Base-by-base conservation (phyloP, 2,888 invertebrate species). In the Heterodera filipjevi region DNA sequence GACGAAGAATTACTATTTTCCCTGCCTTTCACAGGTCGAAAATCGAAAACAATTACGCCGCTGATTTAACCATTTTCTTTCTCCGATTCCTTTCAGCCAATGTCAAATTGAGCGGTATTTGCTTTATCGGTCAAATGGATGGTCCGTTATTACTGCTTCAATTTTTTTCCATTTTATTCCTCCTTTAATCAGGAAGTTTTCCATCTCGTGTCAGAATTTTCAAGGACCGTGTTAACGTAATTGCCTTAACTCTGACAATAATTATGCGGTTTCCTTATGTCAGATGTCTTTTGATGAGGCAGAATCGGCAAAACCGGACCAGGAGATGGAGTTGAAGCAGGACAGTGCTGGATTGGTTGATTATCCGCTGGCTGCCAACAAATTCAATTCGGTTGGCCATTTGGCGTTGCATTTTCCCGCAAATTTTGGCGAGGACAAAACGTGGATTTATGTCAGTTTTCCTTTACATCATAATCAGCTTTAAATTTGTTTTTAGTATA, bases 271-370 rank as follows among this genome's bases (percentile, higher is more conserved):
- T 81, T 77, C 66, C 22, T 27, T 35, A 3, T 22, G 39, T 85
- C 95, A 96, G 84, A 97, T 98, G 96, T 94, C 95, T 33, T 98
- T 99, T 91, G 96, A 96, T 91, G 94, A 96, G 91, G 92, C 92
- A 2, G 87, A 90, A 16, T 90, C 91, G 75, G 92, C 76, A 59
- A 83, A 92, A 86, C 82, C 85, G 16, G 88, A 86, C 19, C 88
- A 88, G 73, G 86, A 87, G 77, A 85, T 88, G 66, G 84, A 86
- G 74, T 72, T 88, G 80, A 89, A 86, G 75, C 82, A 82, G 77
- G 87, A 87, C 82, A 76, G 66, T 32, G 81, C 79, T n/a, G 85
- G 80, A 32, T 68, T 76, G 44, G 83, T 87, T 49, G 88, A 89
- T 79, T 88, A 88, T 77, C 85, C 87, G 22, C 77, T 89, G 64